These are phyloP conservation scores for Anneissia japonica DNA, from an alignment of 35 echinoderm and acorn worm genomes.

Conservation along the genomic window DNA sequence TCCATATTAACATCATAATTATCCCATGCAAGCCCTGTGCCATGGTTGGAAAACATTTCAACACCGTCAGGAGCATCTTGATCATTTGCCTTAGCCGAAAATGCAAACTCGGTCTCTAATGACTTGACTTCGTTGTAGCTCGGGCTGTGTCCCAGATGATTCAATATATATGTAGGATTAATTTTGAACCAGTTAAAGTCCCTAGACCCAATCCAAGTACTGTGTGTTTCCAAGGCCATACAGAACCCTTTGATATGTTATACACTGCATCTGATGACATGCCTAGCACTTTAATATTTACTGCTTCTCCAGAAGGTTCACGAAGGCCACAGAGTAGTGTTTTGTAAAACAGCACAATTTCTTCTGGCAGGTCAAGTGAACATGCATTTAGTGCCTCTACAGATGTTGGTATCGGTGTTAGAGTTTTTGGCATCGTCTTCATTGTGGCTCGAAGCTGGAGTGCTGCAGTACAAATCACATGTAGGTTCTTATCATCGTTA, in stretches of 20 bases:
- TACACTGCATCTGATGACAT: slow-evolving; percentile 46
- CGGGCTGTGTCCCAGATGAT: slow-evolving; percentile 22
- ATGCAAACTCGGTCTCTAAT: slow-evolving; percentile 40
- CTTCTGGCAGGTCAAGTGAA: slow-evolving; percentile 15
- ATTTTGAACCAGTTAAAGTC: slow-evolving; percentile 37
- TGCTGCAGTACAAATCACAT: slow-evolving; percentile 13
- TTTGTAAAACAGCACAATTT: slow-evolving; percentile 37
- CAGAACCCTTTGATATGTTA: slow-evolving; percentile 23
- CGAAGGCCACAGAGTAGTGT: slow-evolving; percentile 36
- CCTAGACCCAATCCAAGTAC: slow-evolving; percentile 40
- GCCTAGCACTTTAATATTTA: slow-evolving; percentile 21
- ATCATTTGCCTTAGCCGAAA: slow-evolving; percentile 22
- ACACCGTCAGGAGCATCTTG: slow-evolving; percentile 43
- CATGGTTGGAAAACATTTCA: neutral
- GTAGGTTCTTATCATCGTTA: slow-evolving; percentile 26
- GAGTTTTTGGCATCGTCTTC: slow-evolving; percentile 29
- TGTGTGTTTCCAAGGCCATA: slow-evolving; percentile 39
- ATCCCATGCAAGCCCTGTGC: slow-evolving; percentile 58
- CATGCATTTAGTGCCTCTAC: neutral
- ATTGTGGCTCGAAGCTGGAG: slow-evolving; percentile 40
- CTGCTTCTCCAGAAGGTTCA: slow-evolving; percentile 21
- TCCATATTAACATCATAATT: slow-evolving; percentile 75
- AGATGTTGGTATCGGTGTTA: slow-evolving; percentile 60
- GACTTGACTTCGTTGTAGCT: slow-evolving; percentile 43
- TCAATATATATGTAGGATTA: slow-evolving; percentile 39